These are phyloP conservation scores for Lamprotornis superbus DNA, from an alignment of 2,113 vertebrate genomes.

Conservation along the genomic window DNA sequence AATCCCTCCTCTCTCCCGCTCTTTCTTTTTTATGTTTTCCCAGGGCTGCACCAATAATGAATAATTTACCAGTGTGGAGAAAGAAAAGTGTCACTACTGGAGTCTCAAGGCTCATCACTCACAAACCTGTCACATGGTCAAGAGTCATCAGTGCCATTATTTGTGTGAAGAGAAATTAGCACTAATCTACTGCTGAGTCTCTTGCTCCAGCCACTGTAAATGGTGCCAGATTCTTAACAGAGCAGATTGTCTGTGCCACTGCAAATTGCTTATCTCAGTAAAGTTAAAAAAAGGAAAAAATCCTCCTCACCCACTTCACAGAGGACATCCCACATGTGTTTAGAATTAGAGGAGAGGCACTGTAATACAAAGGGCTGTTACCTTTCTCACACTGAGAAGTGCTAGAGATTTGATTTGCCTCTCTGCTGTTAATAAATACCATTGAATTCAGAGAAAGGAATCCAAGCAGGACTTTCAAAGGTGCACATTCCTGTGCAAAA, in stretches of 20 bases:
- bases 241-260: slow-evolving; percentile 47
- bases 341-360: background rate
- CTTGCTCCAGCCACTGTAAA: slow-evolving; percentile 53
- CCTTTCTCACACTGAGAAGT: background rate
- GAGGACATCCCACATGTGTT: background rate
- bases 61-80: slow-evolving; percentile 71
- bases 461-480: background rate
- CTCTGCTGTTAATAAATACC: background rate
- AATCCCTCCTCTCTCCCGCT: slow-evolving; percentile 52
- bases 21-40: slow-evolving; percentile 68
- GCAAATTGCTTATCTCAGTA: slow-evolving; percentile 19
- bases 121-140: slow-evolving; percentile 73
- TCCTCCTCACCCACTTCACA: background rate
- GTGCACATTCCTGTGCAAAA: background rate
- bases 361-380: background rate
- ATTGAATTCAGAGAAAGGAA: background rate
- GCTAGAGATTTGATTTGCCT: background rate
- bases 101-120: slow-evolving; percentile 72
- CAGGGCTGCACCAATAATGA: slow-evolving; percentile 67
- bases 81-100: slow-evolving; percentile 69
- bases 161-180: slow-evolving; percentile 67
- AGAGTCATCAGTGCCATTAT: slow-evolving; percentile 68
- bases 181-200: slow-evolving; percentile 37
- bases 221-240: slow-evolving; percentile 48
- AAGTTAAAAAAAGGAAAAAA: background rate